phyloP scores from a whole-genome alignment of 2,113 vertebrate species.

The Mirounga angustirostris region DNA sequence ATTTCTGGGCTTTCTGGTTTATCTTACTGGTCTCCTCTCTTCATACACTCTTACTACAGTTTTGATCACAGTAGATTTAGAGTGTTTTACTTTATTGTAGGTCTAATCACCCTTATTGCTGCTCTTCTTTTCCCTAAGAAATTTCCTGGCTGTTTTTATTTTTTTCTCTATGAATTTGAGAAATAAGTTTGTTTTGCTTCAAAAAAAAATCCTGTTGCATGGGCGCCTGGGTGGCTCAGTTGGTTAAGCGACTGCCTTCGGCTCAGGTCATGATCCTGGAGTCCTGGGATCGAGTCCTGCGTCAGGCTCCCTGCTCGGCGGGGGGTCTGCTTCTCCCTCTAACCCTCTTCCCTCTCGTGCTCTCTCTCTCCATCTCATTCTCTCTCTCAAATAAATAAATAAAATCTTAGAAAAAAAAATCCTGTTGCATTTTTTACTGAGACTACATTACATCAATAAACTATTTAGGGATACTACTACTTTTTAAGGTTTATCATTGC shows the following conservation, averaged over 20 bases:
- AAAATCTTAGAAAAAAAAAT: neutral
- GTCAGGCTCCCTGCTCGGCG: too few species aligned
- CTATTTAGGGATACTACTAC: neutral
- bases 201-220: neutral
- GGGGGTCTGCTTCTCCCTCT: too few species aligned
- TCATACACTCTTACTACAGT: neutral
- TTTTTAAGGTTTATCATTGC: neutral
- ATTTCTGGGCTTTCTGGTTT: neutral
- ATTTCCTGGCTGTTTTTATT: neutral
- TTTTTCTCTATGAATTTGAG: conserved; percentile 3
- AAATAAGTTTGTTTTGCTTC: neutral
- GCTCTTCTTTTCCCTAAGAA: neutral
- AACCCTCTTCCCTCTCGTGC: too few species aligned
- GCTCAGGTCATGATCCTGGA: too few species aligned
- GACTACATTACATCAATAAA: neutral
- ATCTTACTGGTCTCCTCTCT: neutral
- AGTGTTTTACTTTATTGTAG: neutral
- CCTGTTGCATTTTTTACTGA: conserved; percentile 21
- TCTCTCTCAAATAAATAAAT: too few species aligned
- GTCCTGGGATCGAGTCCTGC: too few species aligned
- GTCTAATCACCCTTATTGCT: neutral
- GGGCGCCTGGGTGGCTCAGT: too few species aligned
- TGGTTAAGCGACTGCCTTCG: too few species aligned
- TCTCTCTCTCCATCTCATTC: too few species aligned
- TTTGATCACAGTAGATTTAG: neutral